Base-by-base conservation (phyloP, 2,888 invertebrate species). In the Cheilosia urbana region DNA sequence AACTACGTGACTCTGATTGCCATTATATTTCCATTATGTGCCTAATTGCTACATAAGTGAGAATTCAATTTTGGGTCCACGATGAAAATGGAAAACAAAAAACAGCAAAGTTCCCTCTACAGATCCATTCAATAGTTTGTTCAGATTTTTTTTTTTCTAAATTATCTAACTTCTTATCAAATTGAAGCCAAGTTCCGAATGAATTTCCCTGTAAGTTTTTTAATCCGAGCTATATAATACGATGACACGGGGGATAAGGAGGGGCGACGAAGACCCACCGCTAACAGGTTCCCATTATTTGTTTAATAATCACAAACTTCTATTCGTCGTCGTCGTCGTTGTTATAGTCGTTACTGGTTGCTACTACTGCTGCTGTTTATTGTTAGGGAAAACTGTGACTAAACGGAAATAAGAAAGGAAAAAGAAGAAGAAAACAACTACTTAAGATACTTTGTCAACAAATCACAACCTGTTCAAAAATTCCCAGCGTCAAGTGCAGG, bases 241-340 rank as follows among this genome's bases (percentile, higher is more conserved):
- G 21, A 13, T 11, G 21, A 15, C 24, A 7, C 21, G 17, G 60
- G 42, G 34, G 21, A 21, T 9, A 24, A 34, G 19, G 19, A 47
- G 53, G 30, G 47, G 69, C 53, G 58, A 53, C 9, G 37, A 15
- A 49, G 6, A 15, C 30, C 4, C 73, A 15, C 17, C 13, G 27
- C 42, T 34, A 84, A 84, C 80, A 75, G 80, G 75, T 84, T 80
- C 65, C 63, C 49, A 69, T 76, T 78, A 71, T 78, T 69, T 78
- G 62, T 71, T 78, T 78, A 63, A 71, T 71, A 63, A 71, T 71
- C 53, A 77, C 47, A 60, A 60, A 55, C 37, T 45, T 77, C 40
- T 62, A 62, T 42, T 42, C 30, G 66, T 76, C 42, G 66, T 63
- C n/a, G 47, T 42, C 5, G 69, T 47, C 34, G 69, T 63, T 45